Evolutionary conservation across 2,888 invertebrate genomes (phyloP).

Genomic region (Ornithoptera priamus): DNA sequence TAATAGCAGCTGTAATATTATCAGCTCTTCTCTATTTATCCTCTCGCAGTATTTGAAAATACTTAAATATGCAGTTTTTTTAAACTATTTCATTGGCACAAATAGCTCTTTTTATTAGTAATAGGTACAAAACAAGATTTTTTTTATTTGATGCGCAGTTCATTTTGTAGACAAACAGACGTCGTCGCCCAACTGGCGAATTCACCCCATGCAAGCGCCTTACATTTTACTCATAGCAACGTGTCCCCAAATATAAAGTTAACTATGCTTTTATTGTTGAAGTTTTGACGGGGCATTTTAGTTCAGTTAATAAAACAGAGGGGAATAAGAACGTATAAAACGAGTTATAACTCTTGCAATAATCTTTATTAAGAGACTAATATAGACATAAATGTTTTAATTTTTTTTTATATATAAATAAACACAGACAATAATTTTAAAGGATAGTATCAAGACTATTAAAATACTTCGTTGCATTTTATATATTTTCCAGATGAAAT

Average conservation of each 20-base stretch:
- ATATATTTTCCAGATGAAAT: too few species aligned
- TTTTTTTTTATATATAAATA: background rate
- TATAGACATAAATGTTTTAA: conserved; percentile 11
- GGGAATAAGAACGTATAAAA: conserved; percentile 27
- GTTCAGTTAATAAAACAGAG: conserved; percentile 27
- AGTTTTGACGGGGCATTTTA: conserved; percentile 31
- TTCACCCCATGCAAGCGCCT: conserved; percentile 34
- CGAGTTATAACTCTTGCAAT: conserved; percentile 25
- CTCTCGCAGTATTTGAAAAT: too few species aligned
- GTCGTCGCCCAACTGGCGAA: conserved; percentile 32
- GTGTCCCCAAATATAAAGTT: conserved; percentile 38
- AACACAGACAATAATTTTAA: background rate
- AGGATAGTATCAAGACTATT: too few species aligned
- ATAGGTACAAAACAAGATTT: background rate
- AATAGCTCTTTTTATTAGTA: background rate
- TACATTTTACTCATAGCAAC: conserved; percentile 41
- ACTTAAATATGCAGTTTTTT: background rate
- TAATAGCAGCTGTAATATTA: too few species aligned
- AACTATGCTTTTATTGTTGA: conserved; percentile 35
- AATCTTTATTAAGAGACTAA: conserved; percentile 27
- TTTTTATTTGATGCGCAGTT: background rate
- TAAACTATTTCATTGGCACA: background rate
- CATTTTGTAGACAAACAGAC: background rate
- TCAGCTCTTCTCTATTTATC: too few species aligned
- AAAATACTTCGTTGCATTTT: too few species aligned